Base-by-base conservation (phyloP, 1,140 invertebrate species). In the Bombus polaris region DNA sequence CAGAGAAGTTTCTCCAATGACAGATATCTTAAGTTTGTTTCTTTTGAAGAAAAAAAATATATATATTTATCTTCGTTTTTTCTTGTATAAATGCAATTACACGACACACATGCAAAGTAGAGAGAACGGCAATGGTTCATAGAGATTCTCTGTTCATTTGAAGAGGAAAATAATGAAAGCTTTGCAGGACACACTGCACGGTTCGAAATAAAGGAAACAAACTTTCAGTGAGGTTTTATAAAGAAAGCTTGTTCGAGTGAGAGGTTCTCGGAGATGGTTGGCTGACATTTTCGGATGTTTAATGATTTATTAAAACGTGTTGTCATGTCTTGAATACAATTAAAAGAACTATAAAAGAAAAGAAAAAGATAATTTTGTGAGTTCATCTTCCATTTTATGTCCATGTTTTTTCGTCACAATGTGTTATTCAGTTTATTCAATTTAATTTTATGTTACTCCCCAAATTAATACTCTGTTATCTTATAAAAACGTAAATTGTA, bases 251-350 rank as follows among this genome's bases (percentile, higher is more conserved):
- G 47, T 90, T 85, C 84, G 86, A 79, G 83, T 81, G 90, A 92
- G 90, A 88, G 81, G 86, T 90, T 91, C 87, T 90, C 83, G 85
- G 85, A 92, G 81, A 91, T 80, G 87, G 93, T 92, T 93, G 92
- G 90, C 90, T 92, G 89, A 93, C 90, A 93, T 93, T 94, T 94
- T 93, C 91, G 91, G 81, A 93, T 92, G 90, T 92, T 94, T 92
- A 92, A 94, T 93, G 88, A 94, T 94, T 94, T 94, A 94, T 94
- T 94, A 90, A 94, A 94, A 92, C 92, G 92, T 94, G 93, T 93
- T 93, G 91, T 94, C 93, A 94, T 94, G 92, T 94, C 93, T 94
- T 93, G 88, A 92, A 94, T 93, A 94, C 91, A 93, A 94, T 94
- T 92, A 92, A 92, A 90, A 86, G 81, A 89, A 89, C 44, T 90